Evolutionary conservation across 2,797 vertebrate species (phyloP).

Genomic region (Lacerta agilis): DNA sequence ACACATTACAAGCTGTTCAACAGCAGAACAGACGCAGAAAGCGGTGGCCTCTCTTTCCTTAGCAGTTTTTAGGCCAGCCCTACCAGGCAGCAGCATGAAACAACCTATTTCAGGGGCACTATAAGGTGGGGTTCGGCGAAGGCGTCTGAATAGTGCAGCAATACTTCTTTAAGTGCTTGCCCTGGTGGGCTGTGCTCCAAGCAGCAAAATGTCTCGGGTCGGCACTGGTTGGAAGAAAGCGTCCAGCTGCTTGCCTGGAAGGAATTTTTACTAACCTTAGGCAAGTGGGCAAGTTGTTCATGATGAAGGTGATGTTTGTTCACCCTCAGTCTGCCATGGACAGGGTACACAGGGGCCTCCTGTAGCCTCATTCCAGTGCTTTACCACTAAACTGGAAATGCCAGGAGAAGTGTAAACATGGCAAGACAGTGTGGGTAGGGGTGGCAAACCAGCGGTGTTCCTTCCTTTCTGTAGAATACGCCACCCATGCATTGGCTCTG

Average conservation of each 20-base stretch:
- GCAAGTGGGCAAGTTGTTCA: background rate
- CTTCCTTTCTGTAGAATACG: background rate
- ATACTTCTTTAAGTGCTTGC: background rate
- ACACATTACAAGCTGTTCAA: background rate
- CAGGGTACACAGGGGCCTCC: background rate
- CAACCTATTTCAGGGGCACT: background rate
- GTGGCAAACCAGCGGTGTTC: background rate
- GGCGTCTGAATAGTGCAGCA: background rate
- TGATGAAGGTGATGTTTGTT: background rate
- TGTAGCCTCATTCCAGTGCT: background rate
- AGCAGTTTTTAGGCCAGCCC: background rate
- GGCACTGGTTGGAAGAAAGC: background rate
- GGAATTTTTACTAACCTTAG: background rate
- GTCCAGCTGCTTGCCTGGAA: background rate
- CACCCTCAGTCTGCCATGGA: background rate
- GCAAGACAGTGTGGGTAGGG: background rate
- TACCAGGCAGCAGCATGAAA: background rate
- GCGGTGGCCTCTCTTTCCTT: no score
- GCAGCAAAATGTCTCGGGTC: no score
- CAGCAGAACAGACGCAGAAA: no score
- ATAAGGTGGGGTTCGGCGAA: background rate
- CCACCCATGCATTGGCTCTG: background rate
- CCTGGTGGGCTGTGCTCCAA: no score
- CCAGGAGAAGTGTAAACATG: background rate
- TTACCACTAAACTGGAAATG: background rate